These are phyloP conservation scores for Gerris lacustris DNA, from an alignment of 2,888 invertebrate genomes.

Conservation along the genomic window DNA sequence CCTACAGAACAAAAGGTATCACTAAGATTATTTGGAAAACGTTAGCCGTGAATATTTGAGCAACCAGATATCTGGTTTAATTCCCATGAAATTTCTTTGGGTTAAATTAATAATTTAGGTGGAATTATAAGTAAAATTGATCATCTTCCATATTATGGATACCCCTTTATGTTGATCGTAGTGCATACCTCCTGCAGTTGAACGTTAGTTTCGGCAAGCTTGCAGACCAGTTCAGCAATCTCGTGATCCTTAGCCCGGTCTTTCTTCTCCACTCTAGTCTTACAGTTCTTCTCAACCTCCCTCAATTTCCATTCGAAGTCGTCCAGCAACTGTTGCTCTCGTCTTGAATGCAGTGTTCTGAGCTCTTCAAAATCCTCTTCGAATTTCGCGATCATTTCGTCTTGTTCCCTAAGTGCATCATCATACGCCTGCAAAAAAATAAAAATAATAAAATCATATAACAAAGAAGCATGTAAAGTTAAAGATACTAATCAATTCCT, in stretches of 20 bases:
- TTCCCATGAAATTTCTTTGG: too few relatives aligned
- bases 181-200: not conserved
- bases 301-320: constrained; percentile 77
- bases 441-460: not conserved
- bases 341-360: constrained; percentile 50
- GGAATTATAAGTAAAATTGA: too few relatives aligned
- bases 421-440: constrained; percentile 39
- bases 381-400: constrained; percentile 48
- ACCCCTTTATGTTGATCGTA: not conserved
- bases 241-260: constrained; percentile 12
- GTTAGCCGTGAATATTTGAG: too few relatives aligned
- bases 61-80: too few relatives aligned
- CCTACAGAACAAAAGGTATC: constrained; percentile 16
- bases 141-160: too few relatives aligned
- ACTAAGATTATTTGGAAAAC: not conserved
- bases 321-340: constrained; percentile 59
- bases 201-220: not conserved
- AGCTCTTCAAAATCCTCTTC: constrained; percentile 56
- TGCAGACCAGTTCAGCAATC: not conserved
- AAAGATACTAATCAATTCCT: too few relatives aligned
- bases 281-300: constrained; percentile 57
- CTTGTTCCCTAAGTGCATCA: constrained; percentile 48
- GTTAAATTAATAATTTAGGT: too few relatives aligned
- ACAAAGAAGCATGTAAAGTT: too few relatives aligned
- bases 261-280: constrained; percentile 47